Percentiles rank a stretch among this genome's conserved stretches.
These are phyloP conservation scores for Nanorana parkeri DNA, from an alignment of 2,113 vertebrate genomes.

Conservation along the genomic window DNA sequence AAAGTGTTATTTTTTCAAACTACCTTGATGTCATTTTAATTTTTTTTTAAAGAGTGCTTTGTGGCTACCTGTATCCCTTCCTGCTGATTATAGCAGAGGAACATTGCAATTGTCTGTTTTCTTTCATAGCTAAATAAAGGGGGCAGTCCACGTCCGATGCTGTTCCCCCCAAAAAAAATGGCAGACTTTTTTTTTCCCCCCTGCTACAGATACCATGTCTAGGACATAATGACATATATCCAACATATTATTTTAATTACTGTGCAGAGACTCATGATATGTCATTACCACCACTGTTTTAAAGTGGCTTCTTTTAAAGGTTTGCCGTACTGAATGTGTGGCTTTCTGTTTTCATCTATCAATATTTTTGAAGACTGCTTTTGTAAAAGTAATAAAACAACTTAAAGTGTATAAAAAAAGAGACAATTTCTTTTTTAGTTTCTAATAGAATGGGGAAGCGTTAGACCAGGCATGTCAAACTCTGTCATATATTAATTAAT, in stretches of 20 bases:
- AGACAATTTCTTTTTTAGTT: no score
- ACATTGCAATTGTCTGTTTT: slow-evolving; percentile 60
- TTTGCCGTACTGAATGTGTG: background rate
- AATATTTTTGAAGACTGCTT: background rate
- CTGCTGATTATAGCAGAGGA: slow-evolving; percentile 58
- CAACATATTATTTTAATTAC: slow-evolving; percentile 10
- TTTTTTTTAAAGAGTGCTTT: slow-evolving; percentile 62
- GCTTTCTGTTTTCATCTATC: background rate
- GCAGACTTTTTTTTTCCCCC: slow-evolving; percentile 25
- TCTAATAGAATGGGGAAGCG: no score
- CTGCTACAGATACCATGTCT: slow-evolving; percentile 29
- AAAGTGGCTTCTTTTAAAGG: background rate
- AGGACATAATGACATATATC: slow-evolving; percentile 48
- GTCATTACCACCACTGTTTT: slow-evolving; percentile 42
- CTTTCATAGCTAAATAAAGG: slow-evolving; percentile 53
- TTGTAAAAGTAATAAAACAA: no score
- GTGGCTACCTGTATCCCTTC: slow-evolving; percentile 61
- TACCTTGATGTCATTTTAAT: slow-evolving; percentile 27
- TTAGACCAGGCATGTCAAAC: no score
- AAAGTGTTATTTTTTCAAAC: background rate
- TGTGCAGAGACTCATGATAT: background rate
- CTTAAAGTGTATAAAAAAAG: no score
- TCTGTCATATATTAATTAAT: no score
- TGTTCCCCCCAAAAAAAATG: background rate
- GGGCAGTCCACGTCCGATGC: slow-evolving; percentile 29